A percentile compares a stretch with the other conserved stretches of the same genome.
phyloP scores from a whole-genome alignment of 2,888 invertebrate genomes.

The Actias luna region DNA sequence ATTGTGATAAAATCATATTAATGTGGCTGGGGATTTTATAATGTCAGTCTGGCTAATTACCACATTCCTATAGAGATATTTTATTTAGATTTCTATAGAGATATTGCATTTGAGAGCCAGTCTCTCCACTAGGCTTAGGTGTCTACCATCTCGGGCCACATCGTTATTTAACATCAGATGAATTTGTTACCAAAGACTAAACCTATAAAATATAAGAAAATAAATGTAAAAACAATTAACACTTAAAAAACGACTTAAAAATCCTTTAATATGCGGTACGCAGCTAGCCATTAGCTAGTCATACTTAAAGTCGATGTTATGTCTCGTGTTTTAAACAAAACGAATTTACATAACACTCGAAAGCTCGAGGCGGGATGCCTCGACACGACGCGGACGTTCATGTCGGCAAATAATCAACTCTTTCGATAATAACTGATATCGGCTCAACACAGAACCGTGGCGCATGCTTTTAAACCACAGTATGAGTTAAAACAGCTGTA shows the following conservation, averaged over 20 bases:
- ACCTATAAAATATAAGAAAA: not conserved
- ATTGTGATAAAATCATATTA: too few relatives aligned
- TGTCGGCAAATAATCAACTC: constrained; percentile 47
- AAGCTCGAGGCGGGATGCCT: constrained; percentile 21
- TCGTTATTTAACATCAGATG: too few relatives aligned
- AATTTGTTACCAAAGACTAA: not conserved
- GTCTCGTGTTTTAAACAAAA: constrained; percentile 14
- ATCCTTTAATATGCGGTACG: not conserved
- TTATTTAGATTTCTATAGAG: too few relatives aligned
- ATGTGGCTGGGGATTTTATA: too few relatives aligned
- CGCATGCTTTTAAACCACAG: constrained; percentile 36
- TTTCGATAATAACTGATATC: constrained; percentile 53
- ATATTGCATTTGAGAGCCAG: too few relatives aligned
- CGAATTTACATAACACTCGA: constrained; percentile 15
- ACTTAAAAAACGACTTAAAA: not conserved
- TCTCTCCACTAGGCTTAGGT: too few relatives aligned
- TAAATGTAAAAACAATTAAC: not conserved
- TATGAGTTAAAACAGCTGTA: constrained; percentile 7
- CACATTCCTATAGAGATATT: too few relatives aligned
- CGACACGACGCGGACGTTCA: constrained; percentile 26
- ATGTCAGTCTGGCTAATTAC: too few relatives aligned
- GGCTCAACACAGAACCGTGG: constrained; percentile 39
- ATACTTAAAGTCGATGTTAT: not conserved
- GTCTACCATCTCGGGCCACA: too few relatives aligned
- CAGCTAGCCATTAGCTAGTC: not conserved